These are phyloP conservation scores for Diacarnus erythraeanus DNA, from an alignment of 37 sponge, comb jelly and placozoan species.

Conservation along the genomic window DNA sequence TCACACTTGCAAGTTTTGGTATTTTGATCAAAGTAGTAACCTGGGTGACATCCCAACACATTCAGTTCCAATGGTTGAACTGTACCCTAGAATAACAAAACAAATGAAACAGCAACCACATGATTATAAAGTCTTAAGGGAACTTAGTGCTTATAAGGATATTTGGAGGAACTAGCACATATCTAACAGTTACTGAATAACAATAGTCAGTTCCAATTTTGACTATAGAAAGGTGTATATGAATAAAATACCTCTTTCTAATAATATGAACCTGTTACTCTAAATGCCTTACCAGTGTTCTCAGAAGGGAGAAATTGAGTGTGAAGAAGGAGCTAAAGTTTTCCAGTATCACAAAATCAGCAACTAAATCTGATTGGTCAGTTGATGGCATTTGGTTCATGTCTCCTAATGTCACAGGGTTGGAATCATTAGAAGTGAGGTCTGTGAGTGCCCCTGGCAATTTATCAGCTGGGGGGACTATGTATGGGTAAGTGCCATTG, in stretches of 20 bases:
- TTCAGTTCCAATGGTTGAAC: background rate
- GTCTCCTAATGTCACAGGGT: too few species aligned
- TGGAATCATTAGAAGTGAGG: background rate
- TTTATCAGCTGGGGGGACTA: conserved; percentile 20
- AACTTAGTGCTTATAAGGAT: too few species aligned
- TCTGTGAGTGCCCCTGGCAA: conserved; percentile 17
- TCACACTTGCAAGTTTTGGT: conserved; percentile 35
- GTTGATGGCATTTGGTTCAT: too few species aligned
- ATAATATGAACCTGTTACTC: background rate
- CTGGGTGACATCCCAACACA: conserved; percentile 71
- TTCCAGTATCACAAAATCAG: background rate
- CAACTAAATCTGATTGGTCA: background rate
- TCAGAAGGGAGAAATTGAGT: conserved; percentile 67
- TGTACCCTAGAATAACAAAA: conserved; percentile 12
- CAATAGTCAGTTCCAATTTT: too few species aligned
- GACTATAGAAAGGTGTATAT: too few species aligned
- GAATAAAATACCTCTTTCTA: too few species aligned
- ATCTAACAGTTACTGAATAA: too few species aligned
- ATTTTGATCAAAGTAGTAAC: conserved; percentile 25
- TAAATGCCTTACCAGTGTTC: conserved; percentile 60
- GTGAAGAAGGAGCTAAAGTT: conserved; percentile 14
- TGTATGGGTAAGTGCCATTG: conserved; percentile 48
- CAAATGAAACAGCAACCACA: background rate
- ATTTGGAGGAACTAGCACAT: too few species aligned
- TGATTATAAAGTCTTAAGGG: too few species aligned